phyloP scores from a whole-genome alignment of 2,113 vertebrate species.

The Malurus elegans region DNA sequence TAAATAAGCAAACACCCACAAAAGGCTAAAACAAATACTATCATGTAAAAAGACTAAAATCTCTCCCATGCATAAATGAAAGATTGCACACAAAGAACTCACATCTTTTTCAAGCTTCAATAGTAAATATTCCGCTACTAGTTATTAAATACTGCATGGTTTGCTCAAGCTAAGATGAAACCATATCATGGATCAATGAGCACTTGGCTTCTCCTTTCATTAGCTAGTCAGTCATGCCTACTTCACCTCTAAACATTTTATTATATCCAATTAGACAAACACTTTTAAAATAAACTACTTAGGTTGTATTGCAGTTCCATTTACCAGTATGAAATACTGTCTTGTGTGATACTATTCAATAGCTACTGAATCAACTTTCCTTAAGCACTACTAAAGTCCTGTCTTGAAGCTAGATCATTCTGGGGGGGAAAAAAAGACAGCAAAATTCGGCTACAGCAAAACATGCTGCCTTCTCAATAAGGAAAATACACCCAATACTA shows the following conservation, averaged over 20 bases:
- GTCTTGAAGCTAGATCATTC: slow-evolving; percentile 89
- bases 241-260: slow-evolving; percentile 83
- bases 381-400: slow-evolving; percentile 89
- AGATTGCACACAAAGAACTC: slow-evolving; percentile 99
- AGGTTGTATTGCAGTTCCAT: slow-evolving; percentile 94
- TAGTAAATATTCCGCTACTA: slow-evolving; percentile 95
- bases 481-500: slow-evolving; percentile 82
- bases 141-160: slow-evolving; percentile 98
- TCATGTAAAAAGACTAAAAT: slow-evolving; percentile 86
- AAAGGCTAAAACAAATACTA: slow-evolving; percentile 89
- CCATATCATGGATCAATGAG: slow-evolving; percentile 83
- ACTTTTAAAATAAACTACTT: slow-evolving; percentile 84
- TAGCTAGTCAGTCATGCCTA: slow-evolving; percentile 92
- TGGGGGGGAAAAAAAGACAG: slow-evolving; percentile 68
- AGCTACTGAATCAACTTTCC: slow-evolving; percentile 91
- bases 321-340: slow-evolving; percentile 90
- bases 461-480: slow-evolving; percentile 81
- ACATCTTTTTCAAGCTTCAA: slow-evolving; percentile 98
- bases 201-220: slow-evolving; percentile 82
- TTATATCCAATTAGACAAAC: slow-evolving; percentile 81
- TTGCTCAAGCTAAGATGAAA: slow-evolving; percentile 92
- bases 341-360: slow-evolving; percentile 81
- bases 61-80: slow-evolving; percentile 99
- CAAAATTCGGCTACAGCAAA: slow-evolving; percentile 87
- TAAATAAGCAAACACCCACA: slow-evolving; percentile 97